Evolutionary conservation across 2,888 invertebrate genomes (phyloP).

Genomic region (Tenthredo scrophulariae): DNA sequence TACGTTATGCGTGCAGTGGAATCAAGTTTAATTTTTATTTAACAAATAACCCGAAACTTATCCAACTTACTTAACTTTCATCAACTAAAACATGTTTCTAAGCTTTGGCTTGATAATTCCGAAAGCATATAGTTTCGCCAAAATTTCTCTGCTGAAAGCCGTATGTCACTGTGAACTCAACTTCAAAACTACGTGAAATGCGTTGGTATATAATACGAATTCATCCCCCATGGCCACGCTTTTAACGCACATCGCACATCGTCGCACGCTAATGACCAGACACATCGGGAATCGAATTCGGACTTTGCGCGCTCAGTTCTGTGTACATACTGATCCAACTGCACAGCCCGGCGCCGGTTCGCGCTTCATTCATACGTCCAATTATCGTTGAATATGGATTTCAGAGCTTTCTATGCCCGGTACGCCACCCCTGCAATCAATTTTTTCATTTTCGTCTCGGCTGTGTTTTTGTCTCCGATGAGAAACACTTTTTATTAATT

Average conservation of each 20-base stretch:
- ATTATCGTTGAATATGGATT: constrained; percentile 66
- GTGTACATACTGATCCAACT: constrained; percentile 41
- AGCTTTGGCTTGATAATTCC: constrained; percentile 11
- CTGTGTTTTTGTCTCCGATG: background rate
- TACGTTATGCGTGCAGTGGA: background rate
- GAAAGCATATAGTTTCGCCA: background rate
- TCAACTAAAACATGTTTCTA: constrained; percentile 5
- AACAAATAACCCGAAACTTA: background rate
- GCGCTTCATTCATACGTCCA: constrained; percentile 69
- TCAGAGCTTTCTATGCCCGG: constrained; percentile 12
- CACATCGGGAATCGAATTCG: constrained; percentile 70
- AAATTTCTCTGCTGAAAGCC: constrained; percentile 22
- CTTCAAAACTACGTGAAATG: constrained; percentile 8
- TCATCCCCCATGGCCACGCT: background rate
- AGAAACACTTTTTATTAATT: constrained; percentile 32
- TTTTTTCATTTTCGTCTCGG: constrained; percentile 31
- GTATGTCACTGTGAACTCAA: background rate
- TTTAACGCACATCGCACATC: constrained; percentile 58
- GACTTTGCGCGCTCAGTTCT: constrained; percentile 1
- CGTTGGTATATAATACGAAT: background rate
- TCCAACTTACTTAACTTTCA: background rate
- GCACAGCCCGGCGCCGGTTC: constrained; percentile 54
- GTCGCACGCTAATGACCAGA: constrained; percentile 71
- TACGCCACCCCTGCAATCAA: constrained; percentile 2
- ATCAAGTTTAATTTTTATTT: background rate